Base-by-base conservation (phyloP, 2,888 invertebrate species). In the Sarcophaga rosellei region DNA sequence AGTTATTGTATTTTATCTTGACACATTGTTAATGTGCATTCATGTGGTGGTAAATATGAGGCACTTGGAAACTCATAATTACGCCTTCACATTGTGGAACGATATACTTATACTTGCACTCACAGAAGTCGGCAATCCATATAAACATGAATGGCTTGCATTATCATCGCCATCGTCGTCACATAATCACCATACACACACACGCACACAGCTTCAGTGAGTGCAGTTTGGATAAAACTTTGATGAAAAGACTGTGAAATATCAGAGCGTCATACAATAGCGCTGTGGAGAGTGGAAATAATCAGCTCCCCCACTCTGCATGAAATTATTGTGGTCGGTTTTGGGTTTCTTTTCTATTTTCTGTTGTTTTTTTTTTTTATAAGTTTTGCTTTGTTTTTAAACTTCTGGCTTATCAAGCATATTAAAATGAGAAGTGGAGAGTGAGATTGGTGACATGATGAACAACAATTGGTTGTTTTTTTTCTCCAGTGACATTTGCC, bases 51-150 rank as follows among this genome's bases (percentile, higher is more conserved):
- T 79, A 86, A 82, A 82, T 79, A 79, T 86, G 59, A 76, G 68
- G 73, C 72, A 83, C 68, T 82, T 86, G 59, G 68, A 61, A 73
- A 59, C 63, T 35, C 79, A 86, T 77, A 83, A 83, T 76, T 73
- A 83, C 57, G 79, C 72, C 73, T 74, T 15, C 74, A 59, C 61
- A 61, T 61, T 8, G 63, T 23, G n/a, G 21, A 15, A 59, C 20
- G 61, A 45, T 61, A 35, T 61, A n/a, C 25, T 12, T 20, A n/a
- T 3, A n/a, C 20, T 59, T 8, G 20, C 6, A 11, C 53, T 17
- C 17, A 57, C n/a, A 57, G n/a, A 57, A 57, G 57, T 15, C 57
- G 57, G 20, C 20, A 12, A 35, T 20, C 44, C 12, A 4, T 4
- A 1, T 15, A n/a, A 59, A 68, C 68, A 73, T 63, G 73, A 78